phyloP scores from a whole-genome alignment of 2,113 vertebrate genomes.

The Ellobius talpinus region DNA sequence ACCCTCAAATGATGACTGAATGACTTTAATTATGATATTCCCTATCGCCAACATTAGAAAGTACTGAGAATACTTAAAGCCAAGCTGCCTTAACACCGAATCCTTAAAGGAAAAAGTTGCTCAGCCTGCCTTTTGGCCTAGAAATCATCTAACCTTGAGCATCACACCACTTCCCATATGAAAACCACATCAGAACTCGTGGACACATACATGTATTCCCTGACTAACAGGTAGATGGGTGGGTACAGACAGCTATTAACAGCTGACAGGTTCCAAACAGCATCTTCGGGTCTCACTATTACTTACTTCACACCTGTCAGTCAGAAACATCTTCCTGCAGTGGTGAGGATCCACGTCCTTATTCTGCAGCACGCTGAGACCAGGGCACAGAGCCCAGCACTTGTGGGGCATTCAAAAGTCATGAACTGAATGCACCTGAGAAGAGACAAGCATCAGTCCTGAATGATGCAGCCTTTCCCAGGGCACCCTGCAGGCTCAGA shows the following conservation, averaged over 20 bases:
- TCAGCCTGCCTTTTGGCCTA: background rate
- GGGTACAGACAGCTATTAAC: too few species aligned
- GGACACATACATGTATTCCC: background rate
- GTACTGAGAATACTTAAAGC: background rate
- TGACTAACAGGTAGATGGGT: background rate
- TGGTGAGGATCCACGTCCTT: background rate
- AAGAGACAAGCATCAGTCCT: background rate
- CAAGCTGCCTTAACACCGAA: background rate
- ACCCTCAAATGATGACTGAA: background rate
- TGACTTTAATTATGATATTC: background rate
- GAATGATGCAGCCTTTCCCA: constrained; percentile 3
- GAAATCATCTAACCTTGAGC: background rate
- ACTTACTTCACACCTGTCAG: background rate
- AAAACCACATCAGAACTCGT: background rate
- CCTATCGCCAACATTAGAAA: background rate
- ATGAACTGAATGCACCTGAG: background rate
- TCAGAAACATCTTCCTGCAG: background rate
- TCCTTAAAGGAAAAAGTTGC: constrained; percentile 4
- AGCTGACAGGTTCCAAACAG: background rate
- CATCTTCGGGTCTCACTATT: background rate
- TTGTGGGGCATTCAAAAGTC: background rate
- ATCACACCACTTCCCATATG: background rate
- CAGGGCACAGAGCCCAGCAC: background rate
- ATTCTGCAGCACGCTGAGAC: background rate
- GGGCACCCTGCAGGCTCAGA: background rate